Evolutionary conservation across 2,113 vertebrate genomes (phyloP), one percentile per base, ranked within the genome.

Genomic region (Pterocles burchelli): DNA sequence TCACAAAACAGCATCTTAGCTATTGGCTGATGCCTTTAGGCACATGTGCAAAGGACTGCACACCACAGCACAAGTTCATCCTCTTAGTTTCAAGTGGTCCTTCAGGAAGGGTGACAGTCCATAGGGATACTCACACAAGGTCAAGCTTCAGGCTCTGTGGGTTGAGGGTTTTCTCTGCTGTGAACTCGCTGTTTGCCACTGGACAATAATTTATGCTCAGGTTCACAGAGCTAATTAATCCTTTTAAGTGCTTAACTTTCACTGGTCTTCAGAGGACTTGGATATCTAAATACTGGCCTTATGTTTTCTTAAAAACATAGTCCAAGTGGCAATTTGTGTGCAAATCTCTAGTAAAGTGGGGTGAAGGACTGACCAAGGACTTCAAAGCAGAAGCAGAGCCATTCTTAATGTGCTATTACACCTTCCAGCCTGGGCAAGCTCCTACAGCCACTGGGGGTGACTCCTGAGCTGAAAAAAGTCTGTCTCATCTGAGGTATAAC

Each of bases 281-380:
- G 73, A 28, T 16, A 28, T n/a, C 22, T 63, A 74, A 91, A 48
- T 3, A 55, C 16, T 8, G 6, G 6, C n/a, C 46, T 77, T 46
- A n/a, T 0, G 2, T n/a, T 36, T 68, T 79, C 62, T n/a, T 31
- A 29, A 58, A 84, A 58, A 74, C 17, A 11, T 0, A 28, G 4
- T 8, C n/a, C 28, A 80, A 51, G 54, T 0, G 1, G n/a, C 36
- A 51, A 6, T 14, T 33, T 1, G 1, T 17, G 13, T 34, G 52
- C 25, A 84, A 36, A 18, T 29, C 17, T 68, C 12, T 46, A 73
- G 29, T 13, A 9, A 58, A 67, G 29, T 11, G 46, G 6, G 49
- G 26, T 33, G 66, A 76, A 89, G 81, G 81, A 59, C 13, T 59
- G 43, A 28, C 8, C 41, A 63, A 61, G 17, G 34, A 34, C 10